Percentiles rank a stretch among this genome's conserved stretches.
These are phyloP conservation scores for Eolophus roseicapilla DNA, from an alignment of 2,113 vertebrate species.

Conservation along the genomic window DNA sequence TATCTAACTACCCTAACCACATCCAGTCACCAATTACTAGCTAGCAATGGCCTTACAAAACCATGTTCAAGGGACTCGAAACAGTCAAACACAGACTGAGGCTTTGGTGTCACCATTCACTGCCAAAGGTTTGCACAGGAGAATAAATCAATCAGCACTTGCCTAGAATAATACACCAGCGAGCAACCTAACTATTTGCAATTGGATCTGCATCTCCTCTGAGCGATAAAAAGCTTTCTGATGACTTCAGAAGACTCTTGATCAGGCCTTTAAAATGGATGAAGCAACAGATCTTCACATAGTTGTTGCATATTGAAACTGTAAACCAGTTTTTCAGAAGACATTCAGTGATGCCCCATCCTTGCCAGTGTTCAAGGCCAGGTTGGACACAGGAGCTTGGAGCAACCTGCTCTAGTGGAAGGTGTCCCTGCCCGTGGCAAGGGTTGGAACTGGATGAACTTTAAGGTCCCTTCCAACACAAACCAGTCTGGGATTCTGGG, in stretches of 20 bases:
- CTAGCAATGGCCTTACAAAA: conserved; percentile 58
- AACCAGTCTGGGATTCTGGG: neutral
- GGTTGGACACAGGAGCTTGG: too few relatives aligned
- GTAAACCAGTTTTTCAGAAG: neutral
- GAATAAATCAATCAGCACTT: neutral
- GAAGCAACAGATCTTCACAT: neutral
- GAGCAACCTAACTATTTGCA: neutral
- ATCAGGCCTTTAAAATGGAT: neutral
- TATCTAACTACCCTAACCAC: conserved; percentile 63
- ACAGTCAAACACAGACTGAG: conserved; percentile 35
- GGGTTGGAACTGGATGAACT: too few relatives aligned
- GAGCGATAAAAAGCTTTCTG: neutral
- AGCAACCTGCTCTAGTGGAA: too few relatives aligned
- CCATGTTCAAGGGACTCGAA: conserved; percentile 48
- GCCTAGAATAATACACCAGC: neutral
- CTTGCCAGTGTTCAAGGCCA: neutral
- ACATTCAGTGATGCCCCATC: neutral
- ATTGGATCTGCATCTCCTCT: neutral
- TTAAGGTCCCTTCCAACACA: neutral
- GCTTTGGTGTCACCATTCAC: conserved; percentile 45
- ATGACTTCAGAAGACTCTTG: neutral
- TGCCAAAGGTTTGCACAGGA: neutral
- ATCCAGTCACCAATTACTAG: conserved; percentile 67
- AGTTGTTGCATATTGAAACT: neutral
- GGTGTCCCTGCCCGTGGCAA: too few relatives aligned